phyloP scores from a whole-genome alignment of 2,888 invertebrate genomes.

The Ferdinandea cuprea region DNA sequence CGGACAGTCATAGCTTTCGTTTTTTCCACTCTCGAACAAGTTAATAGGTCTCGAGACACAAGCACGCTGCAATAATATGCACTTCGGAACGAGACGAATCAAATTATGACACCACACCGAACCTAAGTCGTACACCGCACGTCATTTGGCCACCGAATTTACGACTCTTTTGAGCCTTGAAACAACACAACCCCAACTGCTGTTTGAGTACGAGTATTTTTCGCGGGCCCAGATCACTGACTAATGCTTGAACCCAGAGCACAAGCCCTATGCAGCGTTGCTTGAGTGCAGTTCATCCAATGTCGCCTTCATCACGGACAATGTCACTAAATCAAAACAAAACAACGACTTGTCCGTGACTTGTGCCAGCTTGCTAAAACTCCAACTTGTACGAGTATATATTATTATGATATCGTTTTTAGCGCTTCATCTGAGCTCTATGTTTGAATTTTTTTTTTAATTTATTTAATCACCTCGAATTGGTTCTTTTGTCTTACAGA shows the following conservation, averaged over 20 bases:
- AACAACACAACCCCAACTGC: neutral
- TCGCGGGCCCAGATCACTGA: constrained; percentile 68
- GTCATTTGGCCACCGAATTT: constrained; percentile 73
- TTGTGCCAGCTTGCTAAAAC: constrained; percentile 81
- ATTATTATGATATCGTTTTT: constrained; percentile 61
- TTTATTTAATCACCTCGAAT: constrained; percentile 68
- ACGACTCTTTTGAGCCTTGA: constrained; percentile 50
- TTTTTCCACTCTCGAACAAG: constrained; percentile 48
- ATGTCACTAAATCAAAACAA: constrained; percentile 78
- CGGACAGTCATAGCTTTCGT: constrained; percentile 72
- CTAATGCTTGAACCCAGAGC: constrained; percentile 67
- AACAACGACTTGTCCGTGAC: constrained; percentile 79
- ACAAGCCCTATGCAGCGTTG: constrained; percentile 53
- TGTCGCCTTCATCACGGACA: constrained; percentile 81
- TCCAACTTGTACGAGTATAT: constrained; percentile 49
- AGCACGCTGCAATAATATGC: constrained; percentile 49
- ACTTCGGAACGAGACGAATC: constrained; percentile 67
- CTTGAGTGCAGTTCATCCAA: constrained; percentile 76
- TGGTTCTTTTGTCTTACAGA: constrained; percentile 63
- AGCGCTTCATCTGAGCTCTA: constrained; percentile 72
- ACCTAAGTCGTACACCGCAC: constrained; percentile 62
- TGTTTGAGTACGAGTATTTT: constrained; percentile 48
- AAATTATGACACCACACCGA: constrained; percentile 60
- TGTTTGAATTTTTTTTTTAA: constrained; percentile 21
- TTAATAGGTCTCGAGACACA: constrained; percentile 57